Evolutionary conservation across 2,113 vertebrate species (phyloP).

Genomic region (Eudyptes chrysolophus): DNA sequence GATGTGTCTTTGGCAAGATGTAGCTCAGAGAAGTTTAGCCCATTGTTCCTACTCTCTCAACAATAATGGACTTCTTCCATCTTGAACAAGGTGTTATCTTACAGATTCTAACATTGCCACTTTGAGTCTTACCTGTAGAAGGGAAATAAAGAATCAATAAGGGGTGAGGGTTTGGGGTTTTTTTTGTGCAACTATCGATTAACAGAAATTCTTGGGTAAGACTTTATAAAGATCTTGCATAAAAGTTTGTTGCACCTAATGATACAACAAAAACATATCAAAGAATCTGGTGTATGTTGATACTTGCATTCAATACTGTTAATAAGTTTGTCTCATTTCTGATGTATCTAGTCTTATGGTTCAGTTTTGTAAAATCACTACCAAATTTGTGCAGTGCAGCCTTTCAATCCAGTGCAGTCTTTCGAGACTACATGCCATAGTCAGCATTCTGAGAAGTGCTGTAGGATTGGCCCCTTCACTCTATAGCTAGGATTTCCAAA

Average conservation of each 20-base stretch:
- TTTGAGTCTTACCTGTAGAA: not conserved
- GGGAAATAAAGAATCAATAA: not conserved
- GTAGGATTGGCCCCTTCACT: not conserved
- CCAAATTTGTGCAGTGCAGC: not conserved
- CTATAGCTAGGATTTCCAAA: not conserved
- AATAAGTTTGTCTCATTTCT: not conserved
- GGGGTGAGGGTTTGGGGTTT: fast-evolving
- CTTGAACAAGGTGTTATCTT: not conserved
- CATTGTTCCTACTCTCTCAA: not conserved
- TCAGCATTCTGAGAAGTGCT: not conserved
- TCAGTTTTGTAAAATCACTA: not conserved
- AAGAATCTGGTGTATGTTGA: not conserved
- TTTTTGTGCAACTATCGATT: not conserved
- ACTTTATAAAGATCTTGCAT: not conserved
- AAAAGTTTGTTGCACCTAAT: not conserved
- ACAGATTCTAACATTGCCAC: not conserved
- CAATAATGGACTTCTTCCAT: not conserved
- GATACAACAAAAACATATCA: not conserved
- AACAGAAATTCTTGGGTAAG: not conserved
- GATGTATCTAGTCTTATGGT: too few species aligned
- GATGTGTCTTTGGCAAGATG: not conserved
- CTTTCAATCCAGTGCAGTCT: not conserved
- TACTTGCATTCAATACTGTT: too few species aligned
- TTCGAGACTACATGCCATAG: fast-evolving
- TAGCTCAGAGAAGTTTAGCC: not conserved